Base-by-base conservation (phyloP, 2,888 invertebrate genomes). In the Drepanosiphum platanoidis region DNA sequence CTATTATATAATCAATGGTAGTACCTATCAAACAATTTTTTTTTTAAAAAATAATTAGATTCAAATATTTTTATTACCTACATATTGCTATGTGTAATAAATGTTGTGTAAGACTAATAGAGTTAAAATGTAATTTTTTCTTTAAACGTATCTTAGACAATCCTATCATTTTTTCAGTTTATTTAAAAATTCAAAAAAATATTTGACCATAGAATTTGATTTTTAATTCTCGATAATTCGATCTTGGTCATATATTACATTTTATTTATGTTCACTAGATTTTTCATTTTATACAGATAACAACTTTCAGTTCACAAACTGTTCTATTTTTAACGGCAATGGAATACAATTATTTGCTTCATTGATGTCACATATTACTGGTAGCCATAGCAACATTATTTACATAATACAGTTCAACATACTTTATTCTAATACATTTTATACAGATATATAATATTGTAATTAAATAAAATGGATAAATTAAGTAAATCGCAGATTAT, bases 401-500 rank as follows among this genome's bases (percentile, higher is more conserved):
- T 36, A 72, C 3, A 58, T 30, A 34, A 58, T 81, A n/a, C n/a
- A n/a, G 34, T n/a, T 61, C 32, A 9, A 58, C 32, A 3, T 22
- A 39, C 15, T 52, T 52, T 52, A 22, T 1, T 22, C 32, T 80
- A 27, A 30, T 1, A 42, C 46, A 79, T 68, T 64, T 52, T n/a
- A 52, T 34, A 13, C 39, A 42, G 32, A n/a, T 30, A n/a, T 30
- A 4, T 46, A 27, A 32, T 52, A 0, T 27, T n/a, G n/a, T 18
- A 81, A 18, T 15, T 0, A 70, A 52, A 64, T 36, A 68, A 32
- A 34, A 86, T 87, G 83, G 70, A 72, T 15, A 86, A 84, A 84
- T 83, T 86, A 64, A 84, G 86, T 75, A 96, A 96, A 88, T 97
- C 97, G 0, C 97, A 97, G 90, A 94, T 98, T 88, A 95, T 98